These are phyloP conservation scores for Cephonodes hylas DNA, from an alignment of 2,888 invertebrate species.

Conservation along the genomic window DNA sequence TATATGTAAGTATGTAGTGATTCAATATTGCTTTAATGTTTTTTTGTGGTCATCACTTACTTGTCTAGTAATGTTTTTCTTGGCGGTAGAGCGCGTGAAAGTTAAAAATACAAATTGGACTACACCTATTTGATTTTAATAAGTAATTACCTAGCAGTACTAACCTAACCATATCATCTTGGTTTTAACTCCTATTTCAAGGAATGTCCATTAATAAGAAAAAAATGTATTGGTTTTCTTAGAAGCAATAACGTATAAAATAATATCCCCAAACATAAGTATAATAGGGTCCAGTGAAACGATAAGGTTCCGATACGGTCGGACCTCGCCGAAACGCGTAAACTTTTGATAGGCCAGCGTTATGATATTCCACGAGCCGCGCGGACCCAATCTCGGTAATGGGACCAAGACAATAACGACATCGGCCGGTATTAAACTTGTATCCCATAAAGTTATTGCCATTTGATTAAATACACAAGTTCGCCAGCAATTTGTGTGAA, in stretches of 20 bases:
- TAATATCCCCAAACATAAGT: slow-evolving; percentile 1
- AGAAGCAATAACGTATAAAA: slow-evolving; percentile 2
- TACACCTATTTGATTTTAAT: too few species aligned
- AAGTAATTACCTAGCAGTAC: too few species aligned
- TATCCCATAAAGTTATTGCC: slow-evolving; percentile 28
- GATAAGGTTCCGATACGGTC: background rate
- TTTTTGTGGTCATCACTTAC: too few species aligned
- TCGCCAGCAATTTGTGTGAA: slow-evolving; percentile 15
- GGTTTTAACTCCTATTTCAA: too few species aligned
- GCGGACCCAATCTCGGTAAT: slow-evolving; percentile 9
- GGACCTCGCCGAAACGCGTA: background rate
- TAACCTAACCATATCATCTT: too few species aligned
- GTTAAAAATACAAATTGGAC: too few species aligned
- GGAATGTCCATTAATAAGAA: too few species aligned
- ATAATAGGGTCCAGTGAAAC: slow-evolving; percentile 2
- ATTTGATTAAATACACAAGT: slow-evolving; percentile 27
- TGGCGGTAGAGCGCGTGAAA: too few species aligned
- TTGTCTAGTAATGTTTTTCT: too few species aligned
- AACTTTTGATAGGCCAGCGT: slow-evolving; percentile 6
- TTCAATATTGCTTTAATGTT: too few species aligned
- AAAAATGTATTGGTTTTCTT: background rate
- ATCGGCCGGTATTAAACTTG: slow-evolving; percentile 22
- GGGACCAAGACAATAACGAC: slow-evolving; percentile 21
- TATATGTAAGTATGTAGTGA: too few species aligned
- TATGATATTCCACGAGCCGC: background rate